Evolutionary conservation across 2,888 invertebrate genomes (phyloP), one percentile per base, ranked within the genome.

Genomic region (Macrosoma leucophasiata): DNA sequence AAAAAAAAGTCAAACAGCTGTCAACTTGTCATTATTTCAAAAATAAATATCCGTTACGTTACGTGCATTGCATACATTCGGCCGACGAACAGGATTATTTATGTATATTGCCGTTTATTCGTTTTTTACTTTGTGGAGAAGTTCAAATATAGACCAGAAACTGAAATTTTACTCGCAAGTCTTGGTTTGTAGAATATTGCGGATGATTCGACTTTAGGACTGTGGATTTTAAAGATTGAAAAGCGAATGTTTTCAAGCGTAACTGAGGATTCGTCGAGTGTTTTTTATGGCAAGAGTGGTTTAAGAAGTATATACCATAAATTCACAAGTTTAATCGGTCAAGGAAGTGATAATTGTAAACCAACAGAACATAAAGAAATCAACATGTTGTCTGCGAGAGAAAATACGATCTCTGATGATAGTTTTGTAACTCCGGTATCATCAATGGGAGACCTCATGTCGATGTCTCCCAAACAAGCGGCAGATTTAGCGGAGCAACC

Each of bases 391-490:
- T 72, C 75, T 21, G 47, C 67, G 8, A 58, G 58, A 41, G 60
- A 49, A 27, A 70, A 60, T 42, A 55, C 63, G 27, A 50, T 52
- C 14, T 68, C 70, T 18, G 77, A 78, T 13, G 77, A 74, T 36
- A 69, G 58, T 51, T 81, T 71, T 33, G 51, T 65, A 19, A 75
- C 76, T 33, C 70, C 78, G 7, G 68, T 69, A 11, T 74, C 79
- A 7, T 77, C 81, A 11, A 61, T 62, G 21, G 77, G 55, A 14
- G 81, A 82, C 50, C 60, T 82, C 1, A 71, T 81, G 71, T 63
- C 70, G 5, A 47, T 79, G 49, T 79, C 82, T 17, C 81, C 81
- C 4, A 64, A 58, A 39, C 59, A 55, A 29, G 28, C 42, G 4
- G 48, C 48, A 13, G 60, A 65, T 19, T 18, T 47, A 3, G 44